Evolutionary conservation across 2,888 invertebrate genomes (phyloP).

Genomic region (Colletes collaris): DNA sequence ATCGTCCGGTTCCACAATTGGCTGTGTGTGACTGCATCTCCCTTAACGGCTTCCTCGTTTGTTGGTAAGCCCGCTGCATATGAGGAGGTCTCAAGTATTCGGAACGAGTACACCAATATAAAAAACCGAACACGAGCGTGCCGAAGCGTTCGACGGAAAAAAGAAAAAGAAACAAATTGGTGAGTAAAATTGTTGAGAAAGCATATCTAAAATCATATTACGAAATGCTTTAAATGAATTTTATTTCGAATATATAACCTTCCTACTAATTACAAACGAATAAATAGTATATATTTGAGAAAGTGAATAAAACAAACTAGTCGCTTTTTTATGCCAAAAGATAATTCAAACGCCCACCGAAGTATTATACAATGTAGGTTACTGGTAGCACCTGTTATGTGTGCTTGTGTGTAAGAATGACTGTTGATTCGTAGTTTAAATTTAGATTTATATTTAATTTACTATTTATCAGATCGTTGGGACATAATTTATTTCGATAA

Average conservation of each 20-base stretch:
- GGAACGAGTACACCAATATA: constrained; percentile 41
- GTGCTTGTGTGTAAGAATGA: neutral
- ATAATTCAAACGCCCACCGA: neutral
- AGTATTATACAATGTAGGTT: constrained; percentile 27
- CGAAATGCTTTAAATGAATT: too few species aligned
- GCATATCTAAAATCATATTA: too few species aligned
- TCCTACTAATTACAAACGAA: too few species aligned
- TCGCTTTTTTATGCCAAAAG: neutral
- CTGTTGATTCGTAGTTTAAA: too few species aligned
- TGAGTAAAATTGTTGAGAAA: neutral
- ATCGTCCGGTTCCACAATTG: constrained; percentile 61
- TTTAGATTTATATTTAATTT: neutral
- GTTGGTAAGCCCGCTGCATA: constrained; percentile 23
- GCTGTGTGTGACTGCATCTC: constrained; percentile 58
- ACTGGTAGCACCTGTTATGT: constrained; percentile 22
- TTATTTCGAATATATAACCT: too few species aligned
- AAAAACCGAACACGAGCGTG: constrained; percentile 33
- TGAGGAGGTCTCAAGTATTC: constrained; percentile 27
- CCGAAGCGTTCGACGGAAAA: constrained; percentile 30
- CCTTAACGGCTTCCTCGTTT: constrained; percentile 53
- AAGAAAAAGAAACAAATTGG: constrained; percentile 26
- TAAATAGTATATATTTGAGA: too few species aligned
- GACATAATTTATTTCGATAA: too few species aligned
- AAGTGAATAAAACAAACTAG: neutral
- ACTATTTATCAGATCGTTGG: too few species aligned